These are phyloP conservation scores for Steatocranus sp. DNA, from an alignment of 2,797 vertebrate genomes.

Conservation along the genomic window DNA sequence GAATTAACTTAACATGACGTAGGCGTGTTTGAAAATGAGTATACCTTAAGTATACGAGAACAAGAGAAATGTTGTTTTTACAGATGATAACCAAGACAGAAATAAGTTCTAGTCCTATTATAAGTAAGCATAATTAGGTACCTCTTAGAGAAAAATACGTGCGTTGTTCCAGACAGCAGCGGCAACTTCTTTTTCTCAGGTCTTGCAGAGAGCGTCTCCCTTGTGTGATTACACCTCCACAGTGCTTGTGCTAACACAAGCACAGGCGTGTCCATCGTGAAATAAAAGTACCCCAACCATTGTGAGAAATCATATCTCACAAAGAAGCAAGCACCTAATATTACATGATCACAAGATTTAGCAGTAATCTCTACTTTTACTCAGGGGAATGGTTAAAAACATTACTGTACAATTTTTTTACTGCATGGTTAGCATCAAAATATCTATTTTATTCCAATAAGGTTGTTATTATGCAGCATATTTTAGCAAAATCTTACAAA, in stretches of 20 bases:
- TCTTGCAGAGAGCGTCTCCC: constrained; percentile 4
- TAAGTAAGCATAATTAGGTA: constrained; percentile 20
- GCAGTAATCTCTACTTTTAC: not conserved
- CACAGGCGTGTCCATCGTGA: constrained; percentile 43
- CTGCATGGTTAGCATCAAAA: not conserved
- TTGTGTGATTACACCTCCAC: constrained; percentile 21
- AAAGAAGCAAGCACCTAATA: not conserved
- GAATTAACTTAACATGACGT: not conserved
- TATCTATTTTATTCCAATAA: not conserved
- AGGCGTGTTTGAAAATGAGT: not conserved
- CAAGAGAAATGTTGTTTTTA: not conserved
- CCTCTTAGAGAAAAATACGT: constrained; percentile 40
- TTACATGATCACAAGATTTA: not conserved
- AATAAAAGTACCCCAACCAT: not conserved
- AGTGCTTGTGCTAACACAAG: constrained; percentile 35
- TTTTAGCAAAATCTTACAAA: not conserved
- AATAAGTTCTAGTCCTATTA: not conserved
- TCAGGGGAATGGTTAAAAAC: not conserved
- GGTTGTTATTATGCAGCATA: not conserved
- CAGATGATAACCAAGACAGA: not conserved
- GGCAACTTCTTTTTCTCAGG: constrained; percentile 26
- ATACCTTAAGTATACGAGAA: not conserved
- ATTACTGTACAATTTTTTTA: not conserved
- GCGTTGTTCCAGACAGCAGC: not conserved
- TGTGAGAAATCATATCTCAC: not conserved